These are phyloP conservation scores for Cheilosia variabilis DNA, from an alignment of 2,888 invertebrate species.

Conservation along the genomic window DNA sequence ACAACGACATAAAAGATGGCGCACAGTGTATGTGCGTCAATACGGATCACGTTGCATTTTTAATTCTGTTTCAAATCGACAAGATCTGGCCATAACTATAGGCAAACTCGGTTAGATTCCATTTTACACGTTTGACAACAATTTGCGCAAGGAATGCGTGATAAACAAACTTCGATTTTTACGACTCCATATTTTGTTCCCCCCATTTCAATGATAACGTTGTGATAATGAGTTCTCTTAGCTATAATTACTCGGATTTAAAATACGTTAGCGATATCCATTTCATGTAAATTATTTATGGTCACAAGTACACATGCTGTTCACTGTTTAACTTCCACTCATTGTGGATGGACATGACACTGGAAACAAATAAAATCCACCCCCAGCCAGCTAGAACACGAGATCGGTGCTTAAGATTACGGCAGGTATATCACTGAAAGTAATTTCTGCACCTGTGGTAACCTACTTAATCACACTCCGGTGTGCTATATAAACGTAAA, in stretches of 20 bases:
- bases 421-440: slow-evolving; percentile 53
- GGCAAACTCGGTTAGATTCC: too few relatives aligned
- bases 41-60: too few relatives aligned
- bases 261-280: slow-evolving; percentile 4
- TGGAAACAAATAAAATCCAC: slow-evolving; percentile 3
- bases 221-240: background rate
- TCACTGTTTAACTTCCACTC: slow-evolving; percentile 42
- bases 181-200: too few relatives aligned
- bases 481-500: slow-evolving; percentile 50
- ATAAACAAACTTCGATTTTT: too few relatives aligned
- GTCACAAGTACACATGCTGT: slow-evolving; percentile 8
- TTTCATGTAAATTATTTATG: slow-evolving; percentile 19
- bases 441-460: slow-evolving; percentile 72
- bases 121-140: too few relatives aligned
- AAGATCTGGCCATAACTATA: too few relatives aligned
- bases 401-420: slow-evolving; percentile 69
- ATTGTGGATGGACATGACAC: slow-evolving; percentile 42
- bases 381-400: slow-evolving; percentile 7
- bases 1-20: too few relatives aligned
- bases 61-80: too few relatives aligned
- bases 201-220: too few relatives aligned
- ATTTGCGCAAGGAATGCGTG: too few relatives aligned
- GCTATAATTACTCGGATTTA: background rate
- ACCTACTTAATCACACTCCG: slow-evolving; percentile 72
- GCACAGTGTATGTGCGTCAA: too few relatives aligned